These are phyloP conservation scores for Sciurus vulgaris DNA, from an alignment of 2,797 vertebrate species.

Conservation along the genomic window DNA sequence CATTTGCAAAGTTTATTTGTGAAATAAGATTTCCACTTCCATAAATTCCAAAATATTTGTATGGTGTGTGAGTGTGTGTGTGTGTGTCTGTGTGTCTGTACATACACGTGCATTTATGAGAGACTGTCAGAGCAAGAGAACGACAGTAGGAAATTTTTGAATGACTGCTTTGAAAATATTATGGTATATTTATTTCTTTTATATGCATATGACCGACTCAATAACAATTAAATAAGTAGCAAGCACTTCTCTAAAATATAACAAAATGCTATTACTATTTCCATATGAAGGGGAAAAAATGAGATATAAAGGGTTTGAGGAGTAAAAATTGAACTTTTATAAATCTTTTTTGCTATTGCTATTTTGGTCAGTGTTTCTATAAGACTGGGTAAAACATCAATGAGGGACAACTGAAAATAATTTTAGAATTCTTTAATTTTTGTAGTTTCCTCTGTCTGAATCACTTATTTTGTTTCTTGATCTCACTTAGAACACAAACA, in stretches of 20 bases:
- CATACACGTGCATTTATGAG: neutral
- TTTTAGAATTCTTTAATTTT: neutral
- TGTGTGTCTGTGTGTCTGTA: neutral
- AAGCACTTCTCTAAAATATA: neutral
- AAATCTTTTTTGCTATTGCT: neutral
- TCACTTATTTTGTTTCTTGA: neutral
- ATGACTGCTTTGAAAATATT: neutral
- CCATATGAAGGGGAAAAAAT: neutral
- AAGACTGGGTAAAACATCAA: neutral
- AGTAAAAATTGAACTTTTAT: neutral
- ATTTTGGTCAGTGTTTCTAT: neutral
- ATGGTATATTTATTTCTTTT: neutral
- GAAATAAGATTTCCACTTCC: slow-evolving; percentile 7
- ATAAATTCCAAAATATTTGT: neutral
- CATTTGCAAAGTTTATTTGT: slow-evolving; percentile 12
- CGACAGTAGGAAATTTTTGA: neutral
- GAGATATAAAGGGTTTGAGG: neutral
- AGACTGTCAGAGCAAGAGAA: neutral
- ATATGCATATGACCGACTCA: neutral
- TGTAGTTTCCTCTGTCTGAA: neutral
- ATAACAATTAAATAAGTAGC: neutral
- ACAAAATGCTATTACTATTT: neutral
- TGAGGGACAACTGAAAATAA: too few species aligned
- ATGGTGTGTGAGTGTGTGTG: too few species aligned
- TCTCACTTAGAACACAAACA: neutral